Evolutionary conservation across 2,888 invertebrate genomes (phyloP).

Genomic region (Psylliodes chrysocephalus): DNA sequence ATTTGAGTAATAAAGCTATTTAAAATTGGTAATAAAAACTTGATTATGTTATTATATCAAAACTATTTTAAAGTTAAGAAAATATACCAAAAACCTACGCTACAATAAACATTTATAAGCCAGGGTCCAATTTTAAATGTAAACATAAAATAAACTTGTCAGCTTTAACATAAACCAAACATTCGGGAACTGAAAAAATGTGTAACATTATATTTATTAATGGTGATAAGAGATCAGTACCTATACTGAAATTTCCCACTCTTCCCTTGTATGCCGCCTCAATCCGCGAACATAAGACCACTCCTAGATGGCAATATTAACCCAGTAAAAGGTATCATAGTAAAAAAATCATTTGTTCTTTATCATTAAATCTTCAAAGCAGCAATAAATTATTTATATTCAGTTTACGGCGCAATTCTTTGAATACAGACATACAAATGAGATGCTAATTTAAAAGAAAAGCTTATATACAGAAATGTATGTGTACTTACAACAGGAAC

Average conservation of each 20-base stretch:
- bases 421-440: slow-evolving; percentile 18
- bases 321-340: background rate
- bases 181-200: slow-evolving; percentile 7
- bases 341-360: slow-evolving; percentile 4
- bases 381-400: slow-evolving; percentile 15
- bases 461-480: background rate
- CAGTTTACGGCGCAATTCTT: slow-evolving; percentile 30
- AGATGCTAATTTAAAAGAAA: slow-evolving; percentile 26
- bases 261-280: slow-evolving; percentile 20
- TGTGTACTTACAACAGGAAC: slow-evolving; percentile 24
- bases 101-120: slow-evolving; percentile 23
- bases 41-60: background rate
- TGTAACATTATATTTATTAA: slow-evolving; percentile 20
- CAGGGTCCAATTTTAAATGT: slow-evolving; percentile 14
- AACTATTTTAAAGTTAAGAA: slow-evolving; percentile 18
- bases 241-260: slow-evolving; percentile 25
- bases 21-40: background rate
- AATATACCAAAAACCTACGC: slow-evolving; percentile 14
- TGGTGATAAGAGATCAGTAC: slow-evolving; percentile 20
- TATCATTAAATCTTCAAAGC: slow-evolving; percentile 8
- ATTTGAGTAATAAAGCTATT: background rate
- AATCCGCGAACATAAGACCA: slow-evolving; percentile 19
- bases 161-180: slow-evolving; percentile 30
- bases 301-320: slow-evolving; percentile 8
- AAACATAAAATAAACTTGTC: slow-evolving; percentile 31